These are phyloP conservation scores for Cryptoblepharus egeriae DNA, from an alignment of 2,797 vertebrate genomes.

Conservation along the genomic window DNA sequence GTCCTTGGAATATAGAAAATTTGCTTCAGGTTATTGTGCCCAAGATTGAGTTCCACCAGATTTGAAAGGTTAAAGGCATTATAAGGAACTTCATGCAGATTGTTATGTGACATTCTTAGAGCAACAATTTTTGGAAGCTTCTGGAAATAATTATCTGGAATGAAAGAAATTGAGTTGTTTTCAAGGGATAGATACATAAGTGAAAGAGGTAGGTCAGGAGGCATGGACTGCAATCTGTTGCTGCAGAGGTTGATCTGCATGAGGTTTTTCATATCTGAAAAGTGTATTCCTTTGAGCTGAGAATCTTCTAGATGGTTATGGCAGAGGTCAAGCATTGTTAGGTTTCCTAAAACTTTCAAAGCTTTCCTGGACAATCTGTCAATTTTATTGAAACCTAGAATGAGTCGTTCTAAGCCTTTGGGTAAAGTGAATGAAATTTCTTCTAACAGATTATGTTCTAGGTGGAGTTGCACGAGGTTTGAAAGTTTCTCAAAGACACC, in stretches of 20 bases:
- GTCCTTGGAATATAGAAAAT: conserved; percentile 81
- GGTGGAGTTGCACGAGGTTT: conserved; percentile 78
- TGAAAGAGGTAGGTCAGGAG: conserved; percentile 78
- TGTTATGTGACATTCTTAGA: conserved; percentile 80
- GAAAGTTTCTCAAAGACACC: conserved; percentile 77
- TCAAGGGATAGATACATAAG: conserved; percentile 85
- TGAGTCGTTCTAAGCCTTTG: conserved; percentile 78
- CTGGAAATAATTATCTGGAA: conserved; percentile 81
- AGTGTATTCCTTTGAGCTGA: conserved; percentile 68
- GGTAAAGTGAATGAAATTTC: conserved; percentile 81
- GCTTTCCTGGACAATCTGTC: conserved; percentile 70
- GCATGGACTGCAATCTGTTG: conserved; percentile 81
- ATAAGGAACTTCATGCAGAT: conserved; percentile 75
- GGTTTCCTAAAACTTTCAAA: conserved; percentile 73
- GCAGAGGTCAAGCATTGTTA: conserved; percentile 81
- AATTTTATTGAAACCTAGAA: conserved; percentile 82
- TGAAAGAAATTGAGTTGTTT: conserved; percentile 83
- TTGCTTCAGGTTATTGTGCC: conserved; percentile 82
- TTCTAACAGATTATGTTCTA: conserved; percentile 81
- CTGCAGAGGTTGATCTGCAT: conserved; percentile 83
- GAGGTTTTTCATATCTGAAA: conserved; percentile 78
- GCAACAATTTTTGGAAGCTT: conserved; percentile 78
- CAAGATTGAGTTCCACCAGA: conserved; percentile 82
- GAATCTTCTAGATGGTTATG: conserved; percentile 79
- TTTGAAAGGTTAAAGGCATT: conserved; percentile 80